These are phyloP conservation scores for Pheosia gnoma DNA, from an alignment of 2,888 invertebrate species.

Conservation along the genomic window DNA sequence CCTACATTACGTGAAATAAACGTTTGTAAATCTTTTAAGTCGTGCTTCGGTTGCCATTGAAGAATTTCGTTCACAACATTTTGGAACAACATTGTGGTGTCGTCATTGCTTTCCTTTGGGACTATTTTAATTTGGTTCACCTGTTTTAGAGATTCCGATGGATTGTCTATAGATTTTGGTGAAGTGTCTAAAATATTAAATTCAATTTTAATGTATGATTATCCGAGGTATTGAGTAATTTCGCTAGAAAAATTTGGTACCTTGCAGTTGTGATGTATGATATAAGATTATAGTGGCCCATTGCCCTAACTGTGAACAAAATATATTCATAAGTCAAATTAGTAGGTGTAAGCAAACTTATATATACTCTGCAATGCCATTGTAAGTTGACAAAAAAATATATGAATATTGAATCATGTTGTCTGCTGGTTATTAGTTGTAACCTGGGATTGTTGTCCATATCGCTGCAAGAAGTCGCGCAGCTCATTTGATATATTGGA, in stretches of 20 bases:
- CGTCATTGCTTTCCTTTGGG: constrained; percentile 7
- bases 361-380: too few species aligned
- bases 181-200: constrained; percentile 1
- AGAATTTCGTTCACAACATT: constrained; percentile 59
- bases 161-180: neutral
- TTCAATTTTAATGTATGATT: neutral
- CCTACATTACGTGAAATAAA: constrained; percentile 9
- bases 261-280: constrained; percentile 38
- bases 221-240: constrained; percentile 4
- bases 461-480: constrained; percentile 43
- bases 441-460: constrained; percentile 59
- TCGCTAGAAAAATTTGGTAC: constrained; percentile 8
- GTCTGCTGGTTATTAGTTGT: neutral
- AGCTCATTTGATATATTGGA: constrained; percentile 44
- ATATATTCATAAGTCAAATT: neutral
- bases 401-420: too few species aligned
- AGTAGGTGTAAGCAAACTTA: too few species aligned
- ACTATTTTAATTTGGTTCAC: neutral
- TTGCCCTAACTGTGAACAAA: constrained; percentile 60
- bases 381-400: too few species aligned
- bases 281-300: constrained; percentile 67
- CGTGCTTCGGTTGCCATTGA: constrained; percentile 37
- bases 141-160: neutral
- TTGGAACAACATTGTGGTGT: constrained; percentile 53
- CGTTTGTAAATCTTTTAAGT: constrained; percentile 21